Conservation (phyloP, 2,888 invertebrate species). For the Hecatera dysodea region DNA sequence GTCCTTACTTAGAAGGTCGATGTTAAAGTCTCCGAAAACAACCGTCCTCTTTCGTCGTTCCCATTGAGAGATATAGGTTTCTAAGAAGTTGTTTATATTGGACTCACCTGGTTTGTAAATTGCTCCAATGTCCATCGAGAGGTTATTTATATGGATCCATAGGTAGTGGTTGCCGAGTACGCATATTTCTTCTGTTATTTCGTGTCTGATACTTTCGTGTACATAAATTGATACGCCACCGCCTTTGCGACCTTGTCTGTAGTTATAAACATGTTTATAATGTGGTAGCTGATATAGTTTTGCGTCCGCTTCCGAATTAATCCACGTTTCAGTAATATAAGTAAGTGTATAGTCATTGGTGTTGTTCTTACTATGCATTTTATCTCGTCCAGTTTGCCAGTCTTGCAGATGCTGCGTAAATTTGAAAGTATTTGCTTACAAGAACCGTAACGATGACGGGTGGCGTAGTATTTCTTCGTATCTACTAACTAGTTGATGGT, state of each 20-base stretch:
- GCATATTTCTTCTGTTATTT: no score
- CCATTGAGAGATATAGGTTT: no score
- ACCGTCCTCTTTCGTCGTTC: no score
- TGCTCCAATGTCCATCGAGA: no score
- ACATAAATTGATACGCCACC: no score
- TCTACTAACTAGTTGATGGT: neutral
- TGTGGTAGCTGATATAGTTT: conserved; percentile 4
- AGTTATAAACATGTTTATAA: conserved; percentile 21
- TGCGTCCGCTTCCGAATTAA: conserved; percentile 12
- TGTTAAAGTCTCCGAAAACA: no score
- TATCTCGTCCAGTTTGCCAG: conserved; percentile 29
- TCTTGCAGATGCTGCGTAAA: conserved; percentile 11
- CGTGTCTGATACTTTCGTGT: no score
- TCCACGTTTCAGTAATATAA: conserved; percentile 31
- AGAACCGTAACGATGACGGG: conserved; percentile 11
- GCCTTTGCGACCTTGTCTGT: conserved; percentile 2
- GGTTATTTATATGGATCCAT: no score
- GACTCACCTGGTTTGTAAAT: no score
- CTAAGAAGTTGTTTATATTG: no score
- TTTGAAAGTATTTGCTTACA: conserved; percentile 22
- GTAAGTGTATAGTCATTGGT: neutral
- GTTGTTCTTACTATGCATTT: conserved; percentile 24
- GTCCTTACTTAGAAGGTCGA: no score
- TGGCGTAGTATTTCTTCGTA: neutral
- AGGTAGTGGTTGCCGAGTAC: no score